phyloP scores from a whole-genome alignment of 2,113 vertebrate species.

The Dascyllus trimaculatus region DNA sequence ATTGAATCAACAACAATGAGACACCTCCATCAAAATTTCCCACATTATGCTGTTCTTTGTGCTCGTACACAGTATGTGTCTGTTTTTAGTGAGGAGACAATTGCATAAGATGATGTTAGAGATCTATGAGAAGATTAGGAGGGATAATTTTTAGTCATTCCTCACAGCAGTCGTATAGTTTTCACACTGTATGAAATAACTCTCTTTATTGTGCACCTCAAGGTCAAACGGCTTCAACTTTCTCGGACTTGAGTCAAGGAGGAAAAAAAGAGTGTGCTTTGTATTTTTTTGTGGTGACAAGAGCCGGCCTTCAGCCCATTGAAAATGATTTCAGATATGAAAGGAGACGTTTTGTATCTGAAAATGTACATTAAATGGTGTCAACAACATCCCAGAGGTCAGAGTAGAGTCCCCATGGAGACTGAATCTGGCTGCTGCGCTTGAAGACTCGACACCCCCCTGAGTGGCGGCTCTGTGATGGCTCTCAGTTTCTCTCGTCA shows the following conservation, averaged over 20 bases:
- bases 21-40: conserved; percentile 56
- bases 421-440: conserved; percentile 72
- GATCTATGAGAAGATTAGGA: conserved; percentile 67
- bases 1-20: conserved; percentile 68
- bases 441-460: conserved; percentile 66
- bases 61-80: conserved; percentile 54
- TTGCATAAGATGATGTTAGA: conserved; percentile 57
- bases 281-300: conserved; percentile 72
- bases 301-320: conserved; percentile 69
- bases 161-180: conserved; percentile 60
- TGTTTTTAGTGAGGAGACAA: conserved; percentile 64
- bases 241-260: conserved; percentile 32
- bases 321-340: conserved; percentile 74
- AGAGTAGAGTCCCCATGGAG: conserved; percentile 78
- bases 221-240: conserved; percentile 75
- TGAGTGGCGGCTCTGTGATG: conserved; percentile 81
- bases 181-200: conserved; percentile 61
- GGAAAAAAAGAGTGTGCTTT: conserved; percentile 38
- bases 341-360: conserved; percentile 77
- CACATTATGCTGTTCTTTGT: conserved; percentile 63
- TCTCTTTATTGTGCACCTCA: conserved; percentile 66
- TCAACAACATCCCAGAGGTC: conserved; percentile 79
- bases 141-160: conserved; percentile 46
- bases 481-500: conserved; percentile 82
- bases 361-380: conserved; percentile 84